phyloP scores from a whole-genome alignment of 2,113 vertebrate species.

The Perca flavescens region DNA sequence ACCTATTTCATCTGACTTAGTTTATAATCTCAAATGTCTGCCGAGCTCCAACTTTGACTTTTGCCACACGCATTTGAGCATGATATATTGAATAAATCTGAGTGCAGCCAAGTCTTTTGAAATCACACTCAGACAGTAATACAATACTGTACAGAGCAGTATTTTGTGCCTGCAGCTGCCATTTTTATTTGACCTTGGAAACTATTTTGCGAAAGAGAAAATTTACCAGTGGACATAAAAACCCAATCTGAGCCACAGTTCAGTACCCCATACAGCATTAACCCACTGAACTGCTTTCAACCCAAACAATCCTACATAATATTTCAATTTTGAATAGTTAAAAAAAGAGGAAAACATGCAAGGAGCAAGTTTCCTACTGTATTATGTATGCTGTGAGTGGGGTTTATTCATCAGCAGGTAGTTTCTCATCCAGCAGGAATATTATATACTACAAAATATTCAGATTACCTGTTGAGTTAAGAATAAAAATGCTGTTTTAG shows the following conservation, averaged over 20 bases:
- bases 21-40: conserved; percentile 32
- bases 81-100: conserved; percentile 45
- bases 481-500: conserved; percentile 13
- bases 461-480: conserved; percentile 25
- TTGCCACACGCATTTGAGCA: conserved; percentile 41
- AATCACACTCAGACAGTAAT: conserved; percentile 32
- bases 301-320: conserved; percentile 12
- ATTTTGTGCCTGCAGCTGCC: conserved; percentile 28
- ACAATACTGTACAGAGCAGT: conserved; percentile 9
- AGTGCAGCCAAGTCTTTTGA: conserved; percentile 40
- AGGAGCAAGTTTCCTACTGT: not conserved
- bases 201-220: conserved; percentile 53
- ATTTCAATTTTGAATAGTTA: conserved; percentile 5
- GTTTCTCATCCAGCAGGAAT: conserved; percentile 15
- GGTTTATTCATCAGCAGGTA: conserved; percentile 19
- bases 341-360: not conserved
- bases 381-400: not conserved
- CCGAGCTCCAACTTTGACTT: conserved; percentile 31
- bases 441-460: conserved; percentile 12
- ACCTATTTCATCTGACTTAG: conserved; percentile 13
- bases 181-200: conserved; percentile 59
- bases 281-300: conserved; percentile 51
- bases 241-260: conserved; percentile 17
- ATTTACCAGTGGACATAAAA: conserved; percentile 47
- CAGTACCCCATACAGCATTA: conserved; percentile 13